Percentiles rank a stretch among this genome's conserved stretches.
Evolutionary conservation across 2,113 vertebrate species (phyloP).

Genomic region (Epinephelus moara): DNA sequence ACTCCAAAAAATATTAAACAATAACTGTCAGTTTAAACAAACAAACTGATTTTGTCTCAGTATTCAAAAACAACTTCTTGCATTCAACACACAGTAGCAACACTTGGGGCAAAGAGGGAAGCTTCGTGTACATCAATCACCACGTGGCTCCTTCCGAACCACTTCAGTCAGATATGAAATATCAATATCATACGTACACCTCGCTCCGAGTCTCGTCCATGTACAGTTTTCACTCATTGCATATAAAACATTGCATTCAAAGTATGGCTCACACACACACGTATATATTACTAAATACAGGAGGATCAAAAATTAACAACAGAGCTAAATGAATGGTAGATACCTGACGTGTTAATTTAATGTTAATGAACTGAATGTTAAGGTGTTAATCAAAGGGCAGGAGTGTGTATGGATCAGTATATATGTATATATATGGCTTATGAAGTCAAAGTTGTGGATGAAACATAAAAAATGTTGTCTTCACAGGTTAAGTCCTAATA

Average conservation of each 20-base stretch:
- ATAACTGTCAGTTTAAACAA: slow-evolving; percentile 63
- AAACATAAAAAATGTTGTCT: neutral
- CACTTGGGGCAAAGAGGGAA: slow-evolving; percentile 28
- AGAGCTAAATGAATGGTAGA: slow-evolving; percentile 17
- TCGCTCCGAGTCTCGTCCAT: slow-evolving; percentile 13
- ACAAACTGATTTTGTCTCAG: slow-evolving; percentile 48
- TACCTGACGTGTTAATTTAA: slow-evolving; percentile 27
- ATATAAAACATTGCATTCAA: slow-evolving; percentile 49
- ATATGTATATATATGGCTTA: slow-evolving; percentile 1
- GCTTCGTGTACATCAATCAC: slow-evolving; percentile 40
- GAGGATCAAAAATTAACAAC: slow-evolving; percentile 20
- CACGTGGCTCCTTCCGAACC: slow-evolving; percentile 31
- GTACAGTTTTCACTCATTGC: slow-evolving; percentile 42
- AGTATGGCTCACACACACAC: slow-evolving; percentile 50
- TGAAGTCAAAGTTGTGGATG: neutral
- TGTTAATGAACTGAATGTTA: neutral
- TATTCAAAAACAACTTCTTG: slow-evolving; percentile 45
- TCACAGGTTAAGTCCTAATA: slow-evolving; percentile 14
- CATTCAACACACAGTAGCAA: slow-evolving; percentile 66
- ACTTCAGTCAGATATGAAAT: slow-evolving; percentile 52
- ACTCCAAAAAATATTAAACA: slow-evolving; percentile 61
- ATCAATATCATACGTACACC: slow-evolving; percentile 51
- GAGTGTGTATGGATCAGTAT: neutral
- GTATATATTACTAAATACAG: slow-evolving; percentile 56
- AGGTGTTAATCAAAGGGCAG: neutral